Evolutionary conservation across 2,113 vertebrate species (phyloP).

Genomic region (Sylvietta virens): DNA sequence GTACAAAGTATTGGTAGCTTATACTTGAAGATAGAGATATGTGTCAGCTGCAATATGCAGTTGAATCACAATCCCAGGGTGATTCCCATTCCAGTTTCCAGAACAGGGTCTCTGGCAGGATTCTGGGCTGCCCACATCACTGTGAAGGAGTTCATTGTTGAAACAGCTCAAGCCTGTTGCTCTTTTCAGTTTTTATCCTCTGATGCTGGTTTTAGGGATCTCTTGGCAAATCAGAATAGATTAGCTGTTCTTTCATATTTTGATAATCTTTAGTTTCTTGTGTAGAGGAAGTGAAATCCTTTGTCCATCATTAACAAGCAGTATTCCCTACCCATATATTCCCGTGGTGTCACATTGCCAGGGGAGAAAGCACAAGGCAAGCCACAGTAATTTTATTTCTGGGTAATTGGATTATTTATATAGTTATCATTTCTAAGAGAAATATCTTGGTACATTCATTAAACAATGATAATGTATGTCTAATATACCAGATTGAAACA

Average conservation of each 20-base stretch:
- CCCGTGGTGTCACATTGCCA: not conserved
- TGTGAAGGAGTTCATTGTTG: no score
- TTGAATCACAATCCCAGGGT: not conserved
- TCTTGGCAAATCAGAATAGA: not conserved
- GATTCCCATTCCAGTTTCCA: not conserved
- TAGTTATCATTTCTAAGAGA: not conserved
- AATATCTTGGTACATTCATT: not conserved
- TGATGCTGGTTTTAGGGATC: not conserved
- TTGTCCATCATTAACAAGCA: not conserved
- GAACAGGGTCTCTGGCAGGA: not conserved
- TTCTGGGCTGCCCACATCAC: not conserved
- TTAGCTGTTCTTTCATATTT: not conserved
- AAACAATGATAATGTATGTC: not conserved
- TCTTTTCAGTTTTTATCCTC: not conserved
- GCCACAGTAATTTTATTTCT: not conserved
- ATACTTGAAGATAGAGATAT: rapidly evolving
- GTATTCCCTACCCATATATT: not conserved
- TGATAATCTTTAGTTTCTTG: not conserved
- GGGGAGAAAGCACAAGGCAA: not conserved
- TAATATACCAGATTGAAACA: not conserved
- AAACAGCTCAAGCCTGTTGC: not conserved
- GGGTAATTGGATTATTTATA: not conserved
- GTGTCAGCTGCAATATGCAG: not conserved
- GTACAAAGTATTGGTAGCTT: not conserved
- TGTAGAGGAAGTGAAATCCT: not conserved